A percentile compares a stretch with the other conserved stretches of the same genome.
These are phyloP conservation scores for Sialia sialis DNA, from an alignment of 2,113 vertebrate species.

Conservation along the genomic window DNA sequence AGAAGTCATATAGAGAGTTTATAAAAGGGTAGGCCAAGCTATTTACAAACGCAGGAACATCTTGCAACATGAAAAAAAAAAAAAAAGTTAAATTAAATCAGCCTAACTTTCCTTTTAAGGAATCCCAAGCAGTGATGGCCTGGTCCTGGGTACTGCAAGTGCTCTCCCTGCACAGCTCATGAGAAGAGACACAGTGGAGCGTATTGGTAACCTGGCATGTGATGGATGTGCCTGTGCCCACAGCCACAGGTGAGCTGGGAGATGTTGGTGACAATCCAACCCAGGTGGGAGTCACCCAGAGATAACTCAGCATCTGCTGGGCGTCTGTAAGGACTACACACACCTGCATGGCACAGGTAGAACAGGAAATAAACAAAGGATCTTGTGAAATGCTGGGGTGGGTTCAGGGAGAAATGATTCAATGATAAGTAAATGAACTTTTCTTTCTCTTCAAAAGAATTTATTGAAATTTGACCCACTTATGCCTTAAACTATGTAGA, in stretches of 20 bases:
- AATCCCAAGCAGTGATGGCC: background rate
- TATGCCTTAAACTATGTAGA: background rate
- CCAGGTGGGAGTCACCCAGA: background rate
- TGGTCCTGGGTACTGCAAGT: background rate
- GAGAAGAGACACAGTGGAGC: background rate
- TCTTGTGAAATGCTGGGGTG: background rate
- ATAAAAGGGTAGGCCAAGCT: background rate
- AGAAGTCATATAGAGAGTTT: background rate
- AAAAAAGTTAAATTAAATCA: background rate
- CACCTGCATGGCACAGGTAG: fast-evolving
- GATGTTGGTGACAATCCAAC: background rate
- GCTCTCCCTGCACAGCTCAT: no score
- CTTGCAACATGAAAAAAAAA: background rate
- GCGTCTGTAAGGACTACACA: fast-evolving
- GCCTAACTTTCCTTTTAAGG: background rate
- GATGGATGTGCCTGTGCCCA: background rate
- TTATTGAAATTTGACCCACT: background rate
- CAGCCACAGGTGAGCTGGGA: background rate
- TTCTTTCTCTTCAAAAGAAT: background rate
- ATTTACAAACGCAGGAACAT: background rate
- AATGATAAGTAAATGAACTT: background rate
- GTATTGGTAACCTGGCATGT: fast-evolving
- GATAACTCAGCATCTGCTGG: background rate
- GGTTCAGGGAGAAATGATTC: background rate
- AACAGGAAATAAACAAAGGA: background rate